A percentile compares a stretch with the other conserved stretches of the same genome.
These are phyloP conservation scores for Microtus richardsoni DNA, from an alignment of 2,113 vertebrate genomes.

Conservation along the genomic window DNA sequence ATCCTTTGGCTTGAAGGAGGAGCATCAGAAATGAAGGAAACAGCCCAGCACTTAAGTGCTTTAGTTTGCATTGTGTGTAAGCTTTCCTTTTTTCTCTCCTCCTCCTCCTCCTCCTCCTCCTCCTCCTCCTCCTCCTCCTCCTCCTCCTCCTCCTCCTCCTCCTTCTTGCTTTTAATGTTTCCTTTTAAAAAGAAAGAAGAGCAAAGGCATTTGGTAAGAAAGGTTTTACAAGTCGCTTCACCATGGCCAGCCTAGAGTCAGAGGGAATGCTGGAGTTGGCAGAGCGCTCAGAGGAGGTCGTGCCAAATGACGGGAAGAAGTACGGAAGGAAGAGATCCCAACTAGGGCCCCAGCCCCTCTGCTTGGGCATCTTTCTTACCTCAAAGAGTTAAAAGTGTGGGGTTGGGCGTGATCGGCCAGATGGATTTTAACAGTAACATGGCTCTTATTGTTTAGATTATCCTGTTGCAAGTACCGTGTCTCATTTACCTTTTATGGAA, in stretches of 20 bases:
- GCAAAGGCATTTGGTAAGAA: conserved; percentile 61
- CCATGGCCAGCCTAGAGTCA: neutral
- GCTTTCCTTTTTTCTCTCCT: neutral
- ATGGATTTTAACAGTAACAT: conserved; percentile 90
- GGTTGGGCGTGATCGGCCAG: conserved; percentile 87
- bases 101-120: neutral
- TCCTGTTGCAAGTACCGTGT: conserved; percentile 89
- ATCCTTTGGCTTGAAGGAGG: conserved; percentile 53
- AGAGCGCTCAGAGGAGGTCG: neutral
- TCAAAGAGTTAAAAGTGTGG: conserved; percentile 90
- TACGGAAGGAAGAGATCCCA: neutral
- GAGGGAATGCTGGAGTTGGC: conserved; percentile 3
- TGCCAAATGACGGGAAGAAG: conserved; percentile 24
- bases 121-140: accelerated
- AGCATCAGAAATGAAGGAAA: conserved; percentile 55
- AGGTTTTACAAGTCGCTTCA: conserved; percentile 55
- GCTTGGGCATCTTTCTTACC: conserved; percentile 78
- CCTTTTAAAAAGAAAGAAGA: conserved; percentile 76
- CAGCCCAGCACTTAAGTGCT: conserved; percentile 44
- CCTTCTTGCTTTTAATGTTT: conserved; percentile 59
- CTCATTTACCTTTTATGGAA: conserved; percentile 93
- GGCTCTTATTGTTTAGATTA: conserved; percentile 93
- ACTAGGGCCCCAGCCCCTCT: neutral
- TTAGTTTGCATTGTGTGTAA: conserved; percentile 46
- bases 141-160: accelerated